phyloP scores from a whole-genome alignment of 2,113 vertebrate genomes.

The Cheirogaleus medius region DNA sequence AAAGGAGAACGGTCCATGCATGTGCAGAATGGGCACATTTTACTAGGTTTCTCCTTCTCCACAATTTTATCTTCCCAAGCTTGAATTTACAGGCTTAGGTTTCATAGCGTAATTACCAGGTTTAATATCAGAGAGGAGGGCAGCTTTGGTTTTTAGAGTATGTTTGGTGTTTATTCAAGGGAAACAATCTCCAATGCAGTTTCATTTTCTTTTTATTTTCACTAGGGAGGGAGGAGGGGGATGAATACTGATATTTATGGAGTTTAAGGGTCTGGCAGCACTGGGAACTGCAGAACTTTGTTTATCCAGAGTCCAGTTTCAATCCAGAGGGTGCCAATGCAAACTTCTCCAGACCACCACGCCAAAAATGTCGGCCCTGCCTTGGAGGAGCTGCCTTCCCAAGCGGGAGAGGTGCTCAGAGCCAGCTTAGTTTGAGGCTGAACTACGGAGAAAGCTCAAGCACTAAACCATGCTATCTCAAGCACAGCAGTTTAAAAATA shows the following conservation, averaged over 20 bases:
- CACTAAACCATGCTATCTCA: constrained; percentile 65
- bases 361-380: constrained; percentile 73
- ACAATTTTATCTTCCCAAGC: constrained; percentile 71
- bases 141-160: constrained; percentile 71
- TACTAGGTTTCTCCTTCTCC: constrained; percentile 43
- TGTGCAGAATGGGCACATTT: constrained; percentile 29
- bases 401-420: constrained; percentile 15
- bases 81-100: constrained; percentile 68
- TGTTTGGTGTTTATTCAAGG: constrained; percentile 78
- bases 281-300: constrained; percentile 75
- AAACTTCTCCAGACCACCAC: constrained; percentile 74
- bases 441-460: constrained; percentile 23
- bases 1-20: not conserved
- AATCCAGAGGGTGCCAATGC: constrained; percentile 75
- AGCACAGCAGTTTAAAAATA: constrained; percentile 76
- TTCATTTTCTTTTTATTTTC: constrained; percentile 79
- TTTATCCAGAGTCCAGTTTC: constrained; percentile 80
- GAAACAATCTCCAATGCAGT: constrained; percentile 70
- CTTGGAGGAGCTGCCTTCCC: constrained; percentile 56
- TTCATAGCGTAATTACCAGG: constrained; percentile 76
- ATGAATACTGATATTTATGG: constrained; percentile 79
- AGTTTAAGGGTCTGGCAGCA: constrained; percentile 76
- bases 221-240: not conserved
- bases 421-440: constrained; percentile 62
- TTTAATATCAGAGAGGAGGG: constrained; percentile 77